Conservation (phyloP, 1,140 invertebrate genomes). For the Phenacoccus solenopsis region DNA sequence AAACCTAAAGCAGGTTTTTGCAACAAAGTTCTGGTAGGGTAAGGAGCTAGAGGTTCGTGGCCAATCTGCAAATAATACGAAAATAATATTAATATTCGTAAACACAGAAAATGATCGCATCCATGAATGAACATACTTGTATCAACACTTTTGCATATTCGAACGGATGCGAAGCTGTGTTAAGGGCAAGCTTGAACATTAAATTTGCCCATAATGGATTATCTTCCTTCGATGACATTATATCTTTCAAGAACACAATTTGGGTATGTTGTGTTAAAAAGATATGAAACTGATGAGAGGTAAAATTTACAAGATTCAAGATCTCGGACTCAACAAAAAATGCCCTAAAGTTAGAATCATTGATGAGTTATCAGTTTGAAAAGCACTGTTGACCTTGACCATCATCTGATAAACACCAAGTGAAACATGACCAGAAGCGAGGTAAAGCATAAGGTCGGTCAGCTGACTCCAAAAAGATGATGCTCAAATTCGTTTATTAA, state of each 20-base stretch:
- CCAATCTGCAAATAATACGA: constrained; percentile 45
- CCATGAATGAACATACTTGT: constrained; percentile 39
- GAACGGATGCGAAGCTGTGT: constrained; percentile 52
- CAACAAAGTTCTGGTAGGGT: constrained; percentile 57
- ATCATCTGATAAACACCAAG: too few relatives aligned
- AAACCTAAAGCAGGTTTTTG: constrained; percentile 61
- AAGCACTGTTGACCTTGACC: too few relatives aligned
- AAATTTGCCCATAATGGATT: neutral
- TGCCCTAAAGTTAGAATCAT: too few relatives aligned
- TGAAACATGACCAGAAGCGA: too few relatives aligned
- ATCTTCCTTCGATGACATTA: neutral
- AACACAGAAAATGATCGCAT: constrained; percentile 11
- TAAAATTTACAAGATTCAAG: too few relatives aligned
- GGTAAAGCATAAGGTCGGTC: too few relatives aligned
- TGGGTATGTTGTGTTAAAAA: too few relatives aligned
- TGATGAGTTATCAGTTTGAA: too few relatives aligned
- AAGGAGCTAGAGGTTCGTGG: constrained; percentile 69
- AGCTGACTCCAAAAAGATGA: too few relatives aligned
- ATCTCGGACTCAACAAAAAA: too few relatives aligned
- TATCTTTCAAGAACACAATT: neutral
- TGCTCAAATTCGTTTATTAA: too few relatives aligned
- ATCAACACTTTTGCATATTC: constrained; percentile 73
- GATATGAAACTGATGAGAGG: too few relatives aligned
- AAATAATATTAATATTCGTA: constrained; percentile 20
- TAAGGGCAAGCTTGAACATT: constrained; percentile 32